Evolutionary conservation across 1,140 invertebrate genomes (phyloP).

Genomic region (Sarcophaga peregrina): DNA sequence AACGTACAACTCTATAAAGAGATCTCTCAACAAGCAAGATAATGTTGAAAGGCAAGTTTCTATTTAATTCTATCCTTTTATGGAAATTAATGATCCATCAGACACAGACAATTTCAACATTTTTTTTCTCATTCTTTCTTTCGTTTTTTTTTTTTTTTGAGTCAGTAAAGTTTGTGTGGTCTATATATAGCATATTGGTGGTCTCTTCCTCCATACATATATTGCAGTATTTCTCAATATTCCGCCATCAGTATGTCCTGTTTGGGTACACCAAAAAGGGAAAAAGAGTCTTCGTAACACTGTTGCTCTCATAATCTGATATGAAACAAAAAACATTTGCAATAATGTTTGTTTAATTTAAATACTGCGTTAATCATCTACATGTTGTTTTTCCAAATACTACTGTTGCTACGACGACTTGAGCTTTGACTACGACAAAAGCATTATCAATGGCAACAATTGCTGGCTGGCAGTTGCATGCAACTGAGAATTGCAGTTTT

Average conservation of each 20-base stretch:
- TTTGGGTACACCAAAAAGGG: too few relatives aligned
- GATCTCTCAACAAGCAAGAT: too few relatives aligned
- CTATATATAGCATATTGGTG: not conserved
- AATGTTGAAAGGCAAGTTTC: too few relatives aligned
- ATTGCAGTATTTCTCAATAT: not conserved
- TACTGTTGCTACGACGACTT: not conserved
- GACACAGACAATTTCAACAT: too few relatives aligned
- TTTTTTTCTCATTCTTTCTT: too few relatives aligned
- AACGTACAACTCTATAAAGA: too few relatives aligned
- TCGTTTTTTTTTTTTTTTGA: too few relatives aligned
- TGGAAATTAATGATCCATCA: too few relatives aligned
- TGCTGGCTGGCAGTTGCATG: not conserved
- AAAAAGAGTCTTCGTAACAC: not conserved
- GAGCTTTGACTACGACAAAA: not conserved
- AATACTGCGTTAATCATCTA: slow-evolving; percentile 32
- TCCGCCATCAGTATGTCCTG: too few relatives aligned
- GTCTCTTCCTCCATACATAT: not conserved
- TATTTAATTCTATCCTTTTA: too few relatives aligned
- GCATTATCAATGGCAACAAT: not conserved
- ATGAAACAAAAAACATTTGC: slow-evolving; percentile 22
- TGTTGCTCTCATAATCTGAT: slow-evolving; percentile 40
- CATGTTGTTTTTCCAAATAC: slow-evolving; percentile 20
- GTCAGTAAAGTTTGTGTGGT: too few relatives aligned
- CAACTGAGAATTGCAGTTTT: not conserved
- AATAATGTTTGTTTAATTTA: slow-evolving; percentile 29